Conservation (phyloP, 35 echinoderm and acorn worm species). For the Lytechinus variegatus region DNA sequence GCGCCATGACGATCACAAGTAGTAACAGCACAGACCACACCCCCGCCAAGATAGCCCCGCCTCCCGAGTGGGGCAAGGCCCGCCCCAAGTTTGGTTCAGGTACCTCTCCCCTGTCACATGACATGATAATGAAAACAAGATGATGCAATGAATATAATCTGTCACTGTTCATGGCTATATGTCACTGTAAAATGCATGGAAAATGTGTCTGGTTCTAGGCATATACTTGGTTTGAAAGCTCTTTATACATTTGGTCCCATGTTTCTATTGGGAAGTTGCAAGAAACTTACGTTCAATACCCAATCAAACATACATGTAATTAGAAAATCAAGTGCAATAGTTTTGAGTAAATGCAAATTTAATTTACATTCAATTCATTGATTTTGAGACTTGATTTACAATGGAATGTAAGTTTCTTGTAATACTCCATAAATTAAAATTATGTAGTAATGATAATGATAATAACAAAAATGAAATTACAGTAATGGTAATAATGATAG, state of each 20-base stretch:
- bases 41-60: conserved; percentile 87
- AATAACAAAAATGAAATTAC: too few relatives aligned
- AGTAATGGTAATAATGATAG: too few relatives aligned
- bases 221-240: background rate
- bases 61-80: conserved; percentile 64
- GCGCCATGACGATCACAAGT: conserved; percentile 67
- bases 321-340: too few relatives aligned
- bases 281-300: too few relatives aligned
- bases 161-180: background rate
- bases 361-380: too few relatives aligned
- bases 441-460: too few relatives aligned
- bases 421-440: too few relatives aligned
- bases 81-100: conserved; percentile 46
- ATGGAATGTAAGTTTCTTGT: too few relatives aligned
- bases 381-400: too few relatives aligned
- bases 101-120: background rate
- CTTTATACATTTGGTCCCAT: background rate
- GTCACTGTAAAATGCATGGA: background rate
- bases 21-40: conserved; percentile 68
- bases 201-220: background rate
- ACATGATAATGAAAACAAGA: background rate
- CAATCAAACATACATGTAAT: too few relatives aligned
- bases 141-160: conserved; percentile 3
- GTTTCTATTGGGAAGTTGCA: too few relatives aligned
- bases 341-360: too few relatives aligned